Conservation (phyloP, 2,113 vertebrate species). For the Romanogobio albipinnatus region DNA sequence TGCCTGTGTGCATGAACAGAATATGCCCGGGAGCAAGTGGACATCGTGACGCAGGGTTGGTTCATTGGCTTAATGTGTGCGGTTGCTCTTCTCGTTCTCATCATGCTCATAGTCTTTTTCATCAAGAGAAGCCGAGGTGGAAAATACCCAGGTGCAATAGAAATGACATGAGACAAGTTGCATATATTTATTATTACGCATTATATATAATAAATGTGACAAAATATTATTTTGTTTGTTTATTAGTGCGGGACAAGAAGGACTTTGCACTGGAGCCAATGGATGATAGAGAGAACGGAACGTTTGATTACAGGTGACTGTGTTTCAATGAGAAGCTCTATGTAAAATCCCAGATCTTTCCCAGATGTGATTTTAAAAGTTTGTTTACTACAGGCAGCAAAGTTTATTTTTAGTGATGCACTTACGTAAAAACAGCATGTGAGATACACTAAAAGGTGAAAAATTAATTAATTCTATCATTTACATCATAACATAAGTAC, state of each 20-base stretch:
- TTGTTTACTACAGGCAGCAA: background rate
- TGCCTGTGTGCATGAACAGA: slow-evolving; percentile 67
- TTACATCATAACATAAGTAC: slow-evolving; percentile 27
- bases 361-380: background rate
- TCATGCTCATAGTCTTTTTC: slow-evolving; percentile 94
- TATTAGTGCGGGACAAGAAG: slow-evolving; percentile 89
- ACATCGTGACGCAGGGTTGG: slow-evolving; percentile 97
- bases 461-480: background rate
- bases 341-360: background rate
- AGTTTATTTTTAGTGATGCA: background rate
- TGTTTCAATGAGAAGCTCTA: background rate
- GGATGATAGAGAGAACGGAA: slow-evolving; percentile 92
- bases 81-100: slow-evolving; percentile 93
- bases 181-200: background rate
- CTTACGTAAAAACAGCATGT: background rate
- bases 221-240: slow-evolving; percentile 48
- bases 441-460: background rate
- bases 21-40: slow-evolving; percentile 88
- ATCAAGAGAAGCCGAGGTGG: slow-evolving; percentile 96
- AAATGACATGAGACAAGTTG: background rate
- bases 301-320: slow-evolving; percentile 95
- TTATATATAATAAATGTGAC: background rate
- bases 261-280: slow-evolving; percentile 86
- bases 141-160: slow-evolving; percentile 88
- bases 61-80: slow-evolving; percentile 99